Base-by-base conservation (phyloP, 2,888 invertebrate genomes). In the Macropis europaea region DNA sequence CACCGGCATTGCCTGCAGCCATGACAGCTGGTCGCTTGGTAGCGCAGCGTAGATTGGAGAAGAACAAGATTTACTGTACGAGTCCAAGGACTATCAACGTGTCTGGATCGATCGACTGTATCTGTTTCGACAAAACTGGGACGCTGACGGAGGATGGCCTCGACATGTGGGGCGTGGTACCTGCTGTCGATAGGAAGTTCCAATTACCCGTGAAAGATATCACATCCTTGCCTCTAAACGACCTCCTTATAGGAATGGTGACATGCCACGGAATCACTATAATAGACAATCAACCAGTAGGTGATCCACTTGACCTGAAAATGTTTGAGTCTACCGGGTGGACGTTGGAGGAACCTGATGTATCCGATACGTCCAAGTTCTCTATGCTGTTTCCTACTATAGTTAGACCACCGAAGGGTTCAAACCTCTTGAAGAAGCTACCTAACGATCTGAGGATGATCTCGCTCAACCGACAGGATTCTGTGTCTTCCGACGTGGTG, bases 311-410 rank as follows among this genome's bases (percentile, higher is more conserved):
- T 22, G 99, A 99, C 88, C 91, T 99, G 26, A 97, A 97, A 93
- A 98, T 99, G 97, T 99, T 99, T 89, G 96, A 98, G 83, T 96
- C 97, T 0, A 98, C 98, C 0, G 95, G 95, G 22, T 99, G 98
- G 98, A 91, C 92, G 2, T 89, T 98, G 62, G 97, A 98, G 84
- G 97, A 98, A 86, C 95, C 96, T 0, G 95, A 96, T 52, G 94
- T 95, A 3, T 95, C 95, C 0, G 97, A 97, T 82, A 94, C 93
- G 34, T 93, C 94, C 32, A 97, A 97, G 89, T 98, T 95, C 90
- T 96, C 97, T 82, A 92, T 96, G 82, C 92, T 98, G 2, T 95
- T 95, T 79, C 97, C 97, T 0, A 97, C 97, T 0, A 93, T 97
- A 3, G 95, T 98, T 0, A 93, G 93, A 57, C 95, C 96, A 5